Conservation (phyloP, 2,113 vertebrate species). For the Boulengeromyrus knoepffleri region DNA sequence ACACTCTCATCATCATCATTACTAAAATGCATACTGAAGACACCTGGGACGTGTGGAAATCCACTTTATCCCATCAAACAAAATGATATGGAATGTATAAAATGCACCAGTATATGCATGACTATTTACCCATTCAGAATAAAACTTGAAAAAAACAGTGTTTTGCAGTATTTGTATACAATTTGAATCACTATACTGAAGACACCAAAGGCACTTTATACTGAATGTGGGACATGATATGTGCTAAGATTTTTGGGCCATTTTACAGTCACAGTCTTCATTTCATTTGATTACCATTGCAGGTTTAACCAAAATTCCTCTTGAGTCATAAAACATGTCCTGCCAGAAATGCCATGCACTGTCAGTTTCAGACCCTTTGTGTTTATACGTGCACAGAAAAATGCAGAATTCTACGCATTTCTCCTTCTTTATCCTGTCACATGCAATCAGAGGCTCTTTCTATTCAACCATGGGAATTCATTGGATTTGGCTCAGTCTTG, state of each 20-base stretch:
- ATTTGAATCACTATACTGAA: background rate
- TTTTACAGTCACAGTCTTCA: background rate
- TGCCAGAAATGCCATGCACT: background rate
- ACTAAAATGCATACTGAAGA: background rate
- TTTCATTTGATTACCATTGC: constrained; percentile 1
- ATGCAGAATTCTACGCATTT: background rate
- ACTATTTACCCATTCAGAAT: background rate
- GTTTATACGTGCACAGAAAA: background rate
- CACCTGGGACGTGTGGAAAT: background rate
- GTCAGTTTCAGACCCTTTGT: background rate
- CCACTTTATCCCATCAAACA: background rate
- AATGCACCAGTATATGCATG: background rate
- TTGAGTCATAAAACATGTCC: background rate
- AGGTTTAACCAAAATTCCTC: background rate
- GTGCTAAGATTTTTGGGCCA: background rate
- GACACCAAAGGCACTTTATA: background rate
- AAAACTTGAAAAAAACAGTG: background rate
- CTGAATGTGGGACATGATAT: background rate
- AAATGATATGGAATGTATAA: background rate
- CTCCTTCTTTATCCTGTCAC: constrained; percentile 6
- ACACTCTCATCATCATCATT: background rate
- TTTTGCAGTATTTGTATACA: background rate
- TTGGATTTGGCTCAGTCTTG: background rate
- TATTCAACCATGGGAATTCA: background rate
- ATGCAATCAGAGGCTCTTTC: background rate